Conservation (phyloP, 2,888 invertebrate genomes). For the Chrysolina oricalcia region DNA sequence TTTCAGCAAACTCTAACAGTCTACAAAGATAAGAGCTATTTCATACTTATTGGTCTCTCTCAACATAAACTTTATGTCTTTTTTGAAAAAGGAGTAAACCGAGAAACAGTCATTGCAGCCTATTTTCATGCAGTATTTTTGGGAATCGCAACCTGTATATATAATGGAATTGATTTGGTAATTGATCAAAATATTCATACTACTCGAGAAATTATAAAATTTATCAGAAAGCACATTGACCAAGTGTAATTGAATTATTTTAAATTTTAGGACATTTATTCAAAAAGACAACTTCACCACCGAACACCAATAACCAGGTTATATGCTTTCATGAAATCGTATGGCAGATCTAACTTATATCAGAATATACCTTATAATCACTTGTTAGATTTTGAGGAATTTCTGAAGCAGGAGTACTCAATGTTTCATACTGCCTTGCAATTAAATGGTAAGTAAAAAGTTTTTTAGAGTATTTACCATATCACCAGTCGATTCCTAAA, state of each 20-base stretch:
- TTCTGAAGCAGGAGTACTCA: slow-evolving; percentile 63
- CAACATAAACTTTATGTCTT: slow-evolving; percentile 74
- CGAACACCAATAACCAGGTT: slow-evolving; percentile 66
- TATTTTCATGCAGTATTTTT: slow-evolving; percentile 81
- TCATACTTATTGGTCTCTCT: slow-evolving; percentile 74
- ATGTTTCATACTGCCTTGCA: slow-evolving; percentile 68
- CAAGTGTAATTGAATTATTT: neutral
- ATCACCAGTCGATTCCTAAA: too few relatives aligned
- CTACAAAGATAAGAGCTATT: slow-evolving; percentile 74
- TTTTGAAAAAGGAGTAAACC: slow-evolving; percentile 73
- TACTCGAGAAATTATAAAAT: too few relatives aligned
- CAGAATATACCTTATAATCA: slow-evolving; percentile 61
- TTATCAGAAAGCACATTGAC: too few relatives aligned
- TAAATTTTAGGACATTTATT: slow-evolving; percentile 61
- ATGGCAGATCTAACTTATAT: slow-evolving; percentile 55
- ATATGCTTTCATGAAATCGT: slow-evolving; percentile 63
- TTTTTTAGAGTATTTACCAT: neutral
- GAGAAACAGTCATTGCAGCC: slow-evolving; percentile 77
- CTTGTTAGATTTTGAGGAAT: slow-evolving; percentile 63
- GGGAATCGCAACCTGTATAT: slow-evolving; percentile 69
- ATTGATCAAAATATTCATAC: slow-evolving; percentile 39
- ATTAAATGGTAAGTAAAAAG: slow-evolving; percentile 63
- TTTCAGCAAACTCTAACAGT: slow-evolving; percentile 70
- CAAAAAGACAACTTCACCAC: slow-evolving; percentile 66
- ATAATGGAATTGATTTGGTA: slow-evolving; percentile 66